phyloP scores from a whole-genome alignment of 2,797 vertebrate genomes.

The Peromyscus eremicus region DNA sequence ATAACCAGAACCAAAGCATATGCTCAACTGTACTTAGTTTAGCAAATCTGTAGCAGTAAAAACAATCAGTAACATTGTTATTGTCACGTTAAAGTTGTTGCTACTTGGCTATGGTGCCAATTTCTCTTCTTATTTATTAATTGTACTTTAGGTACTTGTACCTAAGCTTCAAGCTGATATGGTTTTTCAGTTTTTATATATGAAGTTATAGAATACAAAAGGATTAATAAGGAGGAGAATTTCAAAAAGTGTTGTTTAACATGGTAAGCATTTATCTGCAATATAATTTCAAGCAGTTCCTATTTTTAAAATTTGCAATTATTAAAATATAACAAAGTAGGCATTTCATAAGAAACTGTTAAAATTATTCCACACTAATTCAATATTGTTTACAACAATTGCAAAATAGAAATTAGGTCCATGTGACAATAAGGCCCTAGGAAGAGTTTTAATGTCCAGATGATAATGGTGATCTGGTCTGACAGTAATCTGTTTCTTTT shows the following conservation, averaged over 20 bases:
- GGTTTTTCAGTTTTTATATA: neutral
- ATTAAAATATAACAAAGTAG: neutral
- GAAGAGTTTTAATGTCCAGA: neutral
- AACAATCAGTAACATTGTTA: neutral
- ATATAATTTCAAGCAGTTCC: conserved; percentile 36
- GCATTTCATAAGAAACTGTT: neutral
- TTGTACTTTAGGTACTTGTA: neutral
- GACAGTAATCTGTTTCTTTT: neutral
- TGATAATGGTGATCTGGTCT: neutral
- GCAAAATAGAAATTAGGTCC: conserved; percentile 30
- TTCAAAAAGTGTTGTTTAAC: neutral
- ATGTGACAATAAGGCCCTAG: neutral
- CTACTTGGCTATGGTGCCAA: neutral
- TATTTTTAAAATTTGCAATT: neutral
- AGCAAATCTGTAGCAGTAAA: neutral
- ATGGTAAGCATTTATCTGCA: neutral
- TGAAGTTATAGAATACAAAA: neutral
- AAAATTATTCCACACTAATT: conserved; percentile 30
- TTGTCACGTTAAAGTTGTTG: neutral
- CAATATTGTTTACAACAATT: neutral
- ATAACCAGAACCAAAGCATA: neutral
- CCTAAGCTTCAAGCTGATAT: neutral
- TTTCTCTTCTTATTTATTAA: neutral
- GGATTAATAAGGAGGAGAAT: neutral
- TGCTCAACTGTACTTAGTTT: conserved; percentile 5